A percentile compares a stretch with the other conserved stretches of the same genome.
Evolutionary conservation across 2,113 vertebrate genomes (phyloP).

Genomic region (Heterochromis multidens): DNA sequence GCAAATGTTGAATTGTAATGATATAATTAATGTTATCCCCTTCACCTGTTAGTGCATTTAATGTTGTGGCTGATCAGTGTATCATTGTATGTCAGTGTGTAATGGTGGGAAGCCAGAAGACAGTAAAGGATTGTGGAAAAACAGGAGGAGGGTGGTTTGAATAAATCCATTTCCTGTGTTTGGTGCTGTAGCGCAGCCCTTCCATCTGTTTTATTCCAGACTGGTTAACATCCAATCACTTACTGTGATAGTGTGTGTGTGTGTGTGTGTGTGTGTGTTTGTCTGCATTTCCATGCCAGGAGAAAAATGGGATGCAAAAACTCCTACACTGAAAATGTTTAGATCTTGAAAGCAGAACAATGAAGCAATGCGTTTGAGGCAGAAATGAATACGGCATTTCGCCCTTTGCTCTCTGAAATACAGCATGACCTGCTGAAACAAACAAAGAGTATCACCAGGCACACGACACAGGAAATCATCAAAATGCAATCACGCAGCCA

Average conservation of each 20-base stretch:
- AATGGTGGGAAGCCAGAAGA: slow-evolving; percentile 10
- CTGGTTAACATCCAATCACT: slow-evolving; percentile 55
- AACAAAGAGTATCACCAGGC: not conserved
- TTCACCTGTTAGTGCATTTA: not conserved
- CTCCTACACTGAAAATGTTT: slow-evolving; percentile 30
- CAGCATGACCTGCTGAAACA: not conserved
- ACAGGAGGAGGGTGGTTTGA: slow-evolving; percentile 17
- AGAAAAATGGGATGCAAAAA: slow-evolving; percentile 37
- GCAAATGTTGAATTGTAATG: not conserved
- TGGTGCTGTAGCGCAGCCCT: not conserved
- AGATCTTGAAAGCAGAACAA: slow-evolving; percentile 28
- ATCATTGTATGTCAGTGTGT: slow-evolving; percentile 4
- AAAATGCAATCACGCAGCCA: slow-evolving; percentile 12
- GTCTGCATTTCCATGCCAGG: not conserved
- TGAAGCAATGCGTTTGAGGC: slow-evolving; percentile 25
- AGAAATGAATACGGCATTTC: not conserved
- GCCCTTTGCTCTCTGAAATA: slow-evolving; percentile 16
- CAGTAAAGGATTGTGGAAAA: slow-evolving; percentile 49
- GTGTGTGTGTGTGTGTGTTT: not conserved
- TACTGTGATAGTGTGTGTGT: slow-evolving; percentile 14
- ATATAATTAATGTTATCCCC: not conserved
- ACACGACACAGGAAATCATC: slow-evolving; percentile 21
- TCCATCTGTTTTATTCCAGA: slow-evolving; percentile 55
- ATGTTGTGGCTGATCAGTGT: not conserved
- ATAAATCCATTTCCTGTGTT: slow-evolving; percentile 59